Evolutionary conservation across 1,140 invertebrate species (phyloP).

Genomic region (Paracyclopina nana): DNA sequence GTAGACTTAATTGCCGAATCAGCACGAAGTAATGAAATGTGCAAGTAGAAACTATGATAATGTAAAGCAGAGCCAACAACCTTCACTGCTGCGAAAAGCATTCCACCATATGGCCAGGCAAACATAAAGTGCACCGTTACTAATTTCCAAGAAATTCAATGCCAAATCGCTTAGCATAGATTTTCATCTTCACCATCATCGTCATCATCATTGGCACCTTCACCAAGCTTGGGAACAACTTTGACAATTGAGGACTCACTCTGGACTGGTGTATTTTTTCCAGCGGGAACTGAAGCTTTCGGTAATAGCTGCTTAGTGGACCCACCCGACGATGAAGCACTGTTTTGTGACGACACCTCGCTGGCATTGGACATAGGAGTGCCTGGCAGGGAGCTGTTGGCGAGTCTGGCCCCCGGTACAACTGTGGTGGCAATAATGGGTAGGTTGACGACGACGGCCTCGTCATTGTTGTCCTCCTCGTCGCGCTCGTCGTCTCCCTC

Average conservation of each 20-base stretch:
- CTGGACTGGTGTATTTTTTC: not conserved
- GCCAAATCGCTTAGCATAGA: too few relatives aligned
- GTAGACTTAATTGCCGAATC: too few relatives aligned
- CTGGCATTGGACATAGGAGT: not conserved
- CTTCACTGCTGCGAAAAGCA: too few relatives aligned
- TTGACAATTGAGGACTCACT: not conserved
- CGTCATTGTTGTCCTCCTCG: not conserved
- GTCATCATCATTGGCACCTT: not conserved
- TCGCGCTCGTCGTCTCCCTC: not conserved
- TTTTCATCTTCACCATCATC: not conserved
- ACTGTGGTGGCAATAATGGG: not conserved
- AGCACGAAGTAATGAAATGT: too few relatives aligned
- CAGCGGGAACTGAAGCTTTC: not conserved
- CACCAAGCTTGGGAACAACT: not conserved
- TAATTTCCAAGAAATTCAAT: too few relatives aligned
- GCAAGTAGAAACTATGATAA: too few relatives aligned
- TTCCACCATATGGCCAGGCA: too few relatives aligned
- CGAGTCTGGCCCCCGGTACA: too few relatives aligned
- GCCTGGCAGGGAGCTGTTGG: not conserved
- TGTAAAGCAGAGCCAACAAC: too few relatives aligned
- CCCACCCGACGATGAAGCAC: not conserved
- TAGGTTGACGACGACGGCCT: not conserved
- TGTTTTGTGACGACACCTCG: constrained; percentile 4
- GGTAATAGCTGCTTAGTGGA: constrained; percentile 4
- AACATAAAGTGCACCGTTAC: too few relatives aligned